These are phyloP conservation scores for Psix sp. DNA, from an alignment of 1,140 invertebrate genomes.

Conservation along the genomic window DNA sequence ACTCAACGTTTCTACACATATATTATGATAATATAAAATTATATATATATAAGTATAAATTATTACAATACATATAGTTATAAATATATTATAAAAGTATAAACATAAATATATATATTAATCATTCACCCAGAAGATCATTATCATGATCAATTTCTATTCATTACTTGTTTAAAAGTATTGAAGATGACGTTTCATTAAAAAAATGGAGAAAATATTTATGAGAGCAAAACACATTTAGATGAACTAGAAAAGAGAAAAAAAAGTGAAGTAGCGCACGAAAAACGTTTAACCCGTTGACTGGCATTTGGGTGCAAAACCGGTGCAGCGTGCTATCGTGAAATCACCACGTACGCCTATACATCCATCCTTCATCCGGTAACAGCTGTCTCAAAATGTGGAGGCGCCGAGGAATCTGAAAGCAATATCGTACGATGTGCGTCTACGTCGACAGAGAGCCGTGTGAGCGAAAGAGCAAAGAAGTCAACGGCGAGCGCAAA, in stretches of 20 bases:
- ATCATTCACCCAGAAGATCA: too few species aligned
- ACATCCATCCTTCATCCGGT: conserved; percentile 63
- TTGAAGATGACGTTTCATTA: neutral
- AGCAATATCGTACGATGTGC: conserved; percentile 65
- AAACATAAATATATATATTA: too few species aligned
- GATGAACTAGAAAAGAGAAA: neutral
- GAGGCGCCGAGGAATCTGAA: conserved; percentile 67
- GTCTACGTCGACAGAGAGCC: conserved; percentile 25
- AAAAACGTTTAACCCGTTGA: conserved; percentile 45
- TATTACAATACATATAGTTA: too few species aligned
- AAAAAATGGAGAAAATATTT: neutral
- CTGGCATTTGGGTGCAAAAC: conserved; percentile 39
- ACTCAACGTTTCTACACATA: too few species aligned
- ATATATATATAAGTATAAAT: too few species aligned
- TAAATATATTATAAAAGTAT: too few species aligned
- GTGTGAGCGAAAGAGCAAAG: conserved; percentile 45
- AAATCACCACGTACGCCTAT: conserved; percentile 46
- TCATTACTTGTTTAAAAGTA: too few species aligned
- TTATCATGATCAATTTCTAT: too few species aligned
- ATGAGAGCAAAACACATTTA: neutral
- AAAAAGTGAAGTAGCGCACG: neutral
- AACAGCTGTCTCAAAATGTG: conserved; percentile 69
- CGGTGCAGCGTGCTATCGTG: conserved; percentile 38
- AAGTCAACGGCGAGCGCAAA: conserved; percentile 51
- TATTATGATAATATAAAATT: too few species aligned